Base-by-base conservation (phyloP, 1,140 invertebrate species). In the Drosophila ercepeae region DNA sequence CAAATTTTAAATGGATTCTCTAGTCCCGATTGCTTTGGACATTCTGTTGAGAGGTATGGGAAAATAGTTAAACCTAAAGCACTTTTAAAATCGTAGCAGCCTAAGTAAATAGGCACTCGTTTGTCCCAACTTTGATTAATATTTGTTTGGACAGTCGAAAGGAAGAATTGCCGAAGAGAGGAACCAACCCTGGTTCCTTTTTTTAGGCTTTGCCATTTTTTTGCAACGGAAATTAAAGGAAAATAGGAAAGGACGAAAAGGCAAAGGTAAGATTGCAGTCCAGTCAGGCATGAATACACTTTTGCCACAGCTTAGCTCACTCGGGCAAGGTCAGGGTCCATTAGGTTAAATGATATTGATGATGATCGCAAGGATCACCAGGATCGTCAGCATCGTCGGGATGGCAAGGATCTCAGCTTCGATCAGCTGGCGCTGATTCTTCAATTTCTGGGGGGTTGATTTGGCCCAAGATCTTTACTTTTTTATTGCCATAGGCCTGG, bases 311-410 rank as follows among this genome's bases (percentile, higher is more conserved):
- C 76, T 89, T 81, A 89, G 73, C 71, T 78, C 76, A 64, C 69
- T 68, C 64, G 78, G 73, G 45, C 82, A 69, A 64, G 82, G 82
- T 86, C 82, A 86, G 82, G 79, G 84, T 70, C 84, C 69, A 89
- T 89, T 89, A 89, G 84, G 84, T 89, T 89, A 89, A 89, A 89
- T 81, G 76, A 89, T 89, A 88, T 88, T 88, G 82, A 88, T 88
- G 82, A 86, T 79, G 67, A 75, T 75, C 55, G 42, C 57, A 23
- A 39, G 34, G 39, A 46, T 51, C 16, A 9, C 4, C 3, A 9
- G 29, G 11, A 11, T 32, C n/a, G n/a, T n/a, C 29, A 39, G 34
- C 32, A 46, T 51, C 16, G 29, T n/a, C 3, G 11, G 29, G 11
- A 11, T 32, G 29, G 9, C 57, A 42, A 39, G 27, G 45, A 51